These are phyloP conservation scores for Vulpes ferrilata DNA, from an alignment of 2,113 vertebrate species.

Conservation along the genomic window DNA sequence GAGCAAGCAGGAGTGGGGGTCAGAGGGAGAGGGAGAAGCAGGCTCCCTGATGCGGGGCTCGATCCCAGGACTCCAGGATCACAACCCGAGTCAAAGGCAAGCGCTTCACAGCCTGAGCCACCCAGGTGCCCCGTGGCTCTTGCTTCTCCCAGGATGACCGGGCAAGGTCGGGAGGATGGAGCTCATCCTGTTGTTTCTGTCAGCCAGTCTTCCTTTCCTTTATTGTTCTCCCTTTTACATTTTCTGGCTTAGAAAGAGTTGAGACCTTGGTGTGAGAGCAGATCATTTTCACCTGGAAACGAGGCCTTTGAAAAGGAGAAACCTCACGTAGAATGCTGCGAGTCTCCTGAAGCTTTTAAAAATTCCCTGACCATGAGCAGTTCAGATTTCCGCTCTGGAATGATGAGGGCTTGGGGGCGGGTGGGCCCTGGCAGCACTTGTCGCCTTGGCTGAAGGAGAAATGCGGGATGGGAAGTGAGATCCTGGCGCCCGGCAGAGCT, in stretches of 20 bases:
- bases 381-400: neutral
- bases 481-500: rapidly evolving
- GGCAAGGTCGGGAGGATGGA: no score
- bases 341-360: rapidly evolving
- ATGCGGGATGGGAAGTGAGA: rapidly evolving
- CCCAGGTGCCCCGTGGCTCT: neutral
- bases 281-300: neutral
- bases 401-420: neutral
- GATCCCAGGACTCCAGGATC: no score
- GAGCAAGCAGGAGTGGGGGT: no score
- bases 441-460: neutral
- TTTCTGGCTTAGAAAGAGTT: neutral
- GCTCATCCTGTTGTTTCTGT: neutral
- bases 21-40: no score
- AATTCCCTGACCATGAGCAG: neutral
- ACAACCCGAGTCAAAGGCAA: no score
- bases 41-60: no score
- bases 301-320: neutral
- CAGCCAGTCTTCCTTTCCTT: neutral
- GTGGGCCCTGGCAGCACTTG: rapidly evolving
- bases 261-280: neutral
- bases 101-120: no score
- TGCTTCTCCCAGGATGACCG: neutral
- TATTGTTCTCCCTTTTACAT: neutral
- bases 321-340: neutral